A percentile compares a stretch with the other conserved stretches of the same genome.
Conservation (phyloP, 2,113 vertebrate species). For the Leucoraja erinaceus region DNA sequence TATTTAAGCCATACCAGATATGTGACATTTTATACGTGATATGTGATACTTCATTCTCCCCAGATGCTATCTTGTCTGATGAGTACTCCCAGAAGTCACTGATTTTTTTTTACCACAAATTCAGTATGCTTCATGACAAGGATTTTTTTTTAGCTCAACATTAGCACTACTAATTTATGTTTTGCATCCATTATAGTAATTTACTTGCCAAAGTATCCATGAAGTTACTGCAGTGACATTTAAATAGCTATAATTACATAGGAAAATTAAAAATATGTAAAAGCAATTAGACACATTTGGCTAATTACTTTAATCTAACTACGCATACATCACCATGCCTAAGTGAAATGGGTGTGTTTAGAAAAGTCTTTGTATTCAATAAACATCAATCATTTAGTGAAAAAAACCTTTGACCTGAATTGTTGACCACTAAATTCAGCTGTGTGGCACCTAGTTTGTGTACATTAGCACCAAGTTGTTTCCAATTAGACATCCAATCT, state of each 20-base stretch:
- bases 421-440: too few relatives aligned
- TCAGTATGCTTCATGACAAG: background rate
- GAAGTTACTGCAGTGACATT: background rate
- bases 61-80: too few relatives aligned
- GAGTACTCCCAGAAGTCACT: too few relatives aligned
- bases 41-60: too few relatives aligned
- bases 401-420: background rate
- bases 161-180: background rate
- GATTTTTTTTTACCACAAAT: background rate
- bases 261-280: slow-evolving; percentile 18
- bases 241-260: slow-evolving; percentile 5
- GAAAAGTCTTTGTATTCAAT: background rate
- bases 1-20: too few relatives aligned
- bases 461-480: too few relatives aligned
- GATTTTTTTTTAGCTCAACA: background rate
- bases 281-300: background rate
- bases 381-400: background rate
- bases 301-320: background rate
- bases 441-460: too few relatives aligned
- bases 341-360: background rate
- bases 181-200: background rate
- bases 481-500: too few relatives aligned
- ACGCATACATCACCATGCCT: background rate
- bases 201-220: background rate
- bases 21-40: too few relatives aligned